A percentile compares a stretch with the other conserved stretches of the same genome.
phyloP scores from a whole-genome alignment of 2,888 invertebrate genomes.

The Rugalucina vietnamica region DNA sequence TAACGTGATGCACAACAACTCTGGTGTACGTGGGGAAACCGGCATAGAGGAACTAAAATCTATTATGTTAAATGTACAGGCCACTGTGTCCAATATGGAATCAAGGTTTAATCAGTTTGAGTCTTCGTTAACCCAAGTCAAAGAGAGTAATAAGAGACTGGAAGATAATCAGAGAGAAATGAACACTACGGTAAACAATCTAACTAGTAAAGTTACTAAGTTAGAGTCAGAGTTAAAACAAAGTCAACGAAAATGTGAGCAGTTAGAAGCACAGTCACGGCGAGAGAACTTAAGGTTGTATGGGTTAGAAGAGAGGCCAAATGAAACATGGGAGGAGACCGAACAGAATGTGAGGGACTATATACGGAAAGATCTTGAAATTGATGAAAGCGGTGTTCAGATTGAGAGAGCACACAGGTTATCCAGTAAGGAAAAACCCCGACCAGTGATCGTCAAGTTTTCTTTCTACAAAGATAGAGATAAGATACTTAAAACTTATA shows the following conservation, averaged over 20 bases:
- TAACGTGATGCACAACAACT: not conserved
- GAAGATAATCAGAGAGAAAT: not conserved
- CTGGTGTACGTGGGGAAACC: not conserved
- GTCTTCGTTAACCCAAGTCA: not conserved
- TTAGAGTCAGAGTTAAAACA: not conserved
- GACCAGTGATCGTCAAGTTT: not conserved
- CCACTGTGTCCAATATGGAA: not conserved
- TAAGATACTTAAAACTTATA: not conserved
- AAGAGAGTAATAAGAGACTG: not conserved
- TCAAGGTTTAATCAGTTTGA: not conserved
- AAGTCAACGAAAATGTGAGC: not conserved
- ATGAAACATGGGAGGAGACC: slow-evolving; percentile 1
- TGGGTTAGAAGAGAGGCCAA: not conserved
- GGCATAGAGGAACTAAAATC: not conserved
- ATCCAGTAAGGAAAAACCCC: not conserved
- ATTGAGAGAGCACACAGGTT: not conserved
- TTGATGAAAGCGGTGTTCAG: not conserved
- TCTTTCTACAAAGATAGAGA: slow-evolving; percentile 14
- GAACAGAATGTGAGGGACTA: not conserved
- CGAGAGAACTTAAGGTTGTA: not conserved
- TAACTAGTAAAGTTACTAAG: not conserved
- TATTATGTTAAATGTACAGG: not conserved
- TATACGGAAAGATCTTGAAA: not conserved
- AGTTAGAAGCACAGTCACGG: not conserved
- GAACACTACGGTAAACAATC: not conserved